These are phyloP conservation scores for Styela plicata DNA, from an alignment of 23 tunicate species.

Conservation along the genomic window DNA sequence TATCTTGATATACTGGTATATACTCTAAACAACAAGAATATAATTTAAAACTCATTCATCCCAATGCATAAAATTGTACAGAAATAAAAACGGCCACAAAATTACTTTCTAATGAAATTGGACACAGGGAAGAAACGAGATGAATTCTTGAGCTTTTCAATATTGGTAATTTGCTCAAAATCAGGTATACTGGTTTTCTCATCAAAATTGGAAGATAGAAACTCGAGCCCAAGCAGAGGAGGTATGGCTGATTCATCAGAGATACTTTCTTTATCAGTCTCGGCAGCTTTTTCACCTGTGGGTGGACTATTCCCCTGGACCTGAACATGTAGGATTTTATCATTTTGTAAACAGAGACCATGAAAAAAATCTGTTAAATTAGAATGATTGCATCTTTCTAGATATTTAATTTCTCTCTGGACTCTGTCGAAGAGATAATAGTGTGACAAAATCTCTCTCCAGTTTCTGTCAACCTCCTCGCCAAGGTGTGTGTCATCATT, in stretches of 20 bases:
- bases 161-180: neutral
- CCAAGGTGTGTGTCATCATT: conserved; percentile 64
- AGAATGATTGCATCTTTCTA: conserved; percentile 13
- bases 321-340: conserved; percentile 35
- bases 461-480: conserved; percentile 67
- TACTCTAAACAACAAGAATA: too few relatives aligned
- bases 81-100: too few relatives aligned
- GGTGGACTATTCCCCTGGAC: conserved; percentile 50
- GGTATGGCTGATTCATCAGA: neutral
- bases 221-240: neutral
- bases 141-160: conserved; percentile 10
- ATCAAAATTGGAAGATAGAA: neutral
- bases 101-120: neutral
- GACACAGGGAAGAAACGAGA: conserved; percentile 10
- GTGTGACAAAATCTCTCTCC: conserved; percentile 47
- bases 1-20: too few relatives aligned
- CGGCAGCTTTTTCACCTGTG: neutral
- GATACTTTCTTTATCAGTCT: neutral
- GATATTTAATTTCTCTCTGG: conserved; percentile 33
- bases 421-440: conserved; percentile 47
- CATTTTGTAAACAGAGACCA: conserved; percentile 12
- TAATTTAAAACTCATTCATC: too few relatives aligned
- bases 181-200: neutral
- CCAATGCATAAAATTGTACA: too few relatives aligned
- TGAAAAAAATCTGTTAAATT: conserved; percentile 38